A percentile compares a stretch with the other conserved stretches of the same genome.
These are phyloP conservation scores for Parnassius orleans DNA, from an alignment of 2,888 invertebrate genomes.

Conservation along the genomic window DNA sequence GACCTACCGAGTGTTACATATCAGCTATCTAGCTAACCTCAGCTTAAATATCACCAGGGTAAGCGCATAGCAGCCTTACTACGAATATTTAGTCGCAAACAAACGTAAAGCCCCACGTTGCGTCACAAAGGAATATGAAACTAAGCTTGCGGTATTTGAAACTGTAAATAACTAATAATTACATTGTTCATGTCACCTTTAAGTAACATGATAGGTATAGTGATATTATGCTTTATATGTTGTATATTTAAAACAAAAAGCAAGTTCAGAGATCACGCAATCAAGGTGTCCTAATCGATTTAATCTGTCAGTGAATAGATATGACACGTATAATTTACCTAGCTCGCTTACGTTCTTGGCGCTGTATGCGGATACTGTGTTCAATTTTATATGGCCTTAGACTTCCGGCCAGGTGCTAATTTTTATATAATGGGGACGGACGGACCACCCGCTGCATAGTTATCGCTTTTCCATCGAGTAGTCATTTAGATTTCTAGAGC, in stretches of 20 bases:
- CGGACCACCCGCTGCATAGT: conserved; percentile 15
- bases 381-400: conserved; percentile 14
- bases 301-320: conserved; percentile 28
- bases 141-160: conserved; percentile 13
- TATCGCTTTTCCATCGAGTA: conserved; percentile 4
- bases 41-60: conserved; percentile 11
- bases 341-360: conserved; percentile 8
- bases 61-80: conserved; percentile 9
- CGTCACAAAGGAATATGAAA: conserved; percentile 20
- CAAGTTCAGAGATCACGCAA: conserved; percentile 52
- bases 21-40: background rate
- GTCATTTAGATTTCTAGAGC: background rate
- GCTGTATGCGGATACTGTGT: conserved; percentile 22
- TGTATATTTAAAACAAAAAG: conserved; percentile 41
- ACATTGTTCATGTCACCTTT: conserved; percentile 15
- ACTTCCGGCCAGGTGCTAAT: conserved; percentile 26
- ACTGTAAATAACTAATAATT: conserved; percentile 20
- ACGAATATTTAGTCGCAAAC: conserved; percentile 15
- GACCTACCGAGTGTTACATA: background rate
- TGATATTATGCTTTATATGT: conserved; percentile 5
- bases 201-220: conserved; percentile 3
- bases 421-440: conserved; percentile 6
- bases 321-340: conserved; percentile 24
- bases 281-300: conserved; percentile 45
- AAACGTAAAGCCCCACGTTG: conserved; percentile 10